Percentiles rank a stretch among this genome's conserved stretches.
Evolutionary conservation across 1,140 invertebrate species (phyloP).

Genomic region (Cydia amplana): DNA sequence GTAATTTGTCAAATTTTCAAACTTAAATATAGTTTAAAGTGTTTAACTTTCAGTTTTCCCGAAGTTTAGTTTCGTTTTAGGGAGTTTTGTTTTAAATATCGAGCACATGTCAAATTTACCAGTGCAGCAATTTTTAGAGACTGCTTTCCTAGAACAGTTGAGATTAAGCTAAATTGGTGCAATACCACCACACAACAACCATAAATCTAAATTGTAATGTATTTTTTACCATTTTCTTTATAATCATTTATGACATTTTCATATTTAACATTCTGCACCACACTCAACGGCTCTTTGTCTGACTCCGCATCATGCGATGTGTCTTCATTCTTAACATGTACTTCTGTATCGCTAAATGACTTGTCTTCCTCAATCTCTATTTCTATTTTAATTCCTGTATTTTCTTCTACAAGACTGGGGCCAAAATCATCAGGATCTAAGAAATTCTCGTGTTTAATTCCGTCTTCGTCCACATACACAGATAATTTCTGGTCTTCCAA

Average conservation of each 20-base stretch:
- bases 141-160: too few relatives aligned
- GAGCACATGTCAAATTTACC: too few relatives aligned
- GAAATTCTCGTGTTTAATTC: slow-evolving; percentile 38
- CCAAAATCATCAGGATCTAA: slow-evolving; percentile 31
- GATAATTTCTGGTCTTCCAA: not conserved
- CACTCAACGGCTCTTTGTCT: slow-evolving; percentile 62
- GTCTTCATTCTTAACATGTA: slow-evolving; percentile 44
- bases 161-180: too few relatives aligned
- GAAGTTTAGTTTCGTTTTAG: too few relatives aligned
- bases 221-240: slow-evolving; percentile 53
- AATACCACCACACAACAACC: not conserved
- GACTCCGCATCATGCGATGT: slow-evolving; percentile 43
- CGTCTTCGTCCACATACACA: slow-evolving; percentile 6
- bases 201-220: not conserved
- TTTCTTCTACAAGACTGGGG: slow-evolving; percentile 37
- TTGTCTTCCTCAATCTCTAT: slow-evolving; percentile 30
- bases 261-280: slow-evolving; percentile 62
- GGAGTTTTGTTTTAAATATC: too few relatives aligned
- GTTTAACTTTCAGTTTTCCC: too few relatives aligned
- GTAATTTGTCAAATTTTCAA: too few relatives aligned
- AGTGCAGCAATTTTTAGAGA: too few relatives aligned
- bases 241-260: slow-evolving; percentile 42
- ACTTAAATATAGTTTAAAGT: too few relatives aligned
- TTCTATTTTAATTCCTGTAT: slow-evolving; percentile 4
- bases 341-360: too few relatives aligned